phyloP scores from a whole-genome alignment of 2,888 invertebrate species.

The Sesamia inferens region DNA sequence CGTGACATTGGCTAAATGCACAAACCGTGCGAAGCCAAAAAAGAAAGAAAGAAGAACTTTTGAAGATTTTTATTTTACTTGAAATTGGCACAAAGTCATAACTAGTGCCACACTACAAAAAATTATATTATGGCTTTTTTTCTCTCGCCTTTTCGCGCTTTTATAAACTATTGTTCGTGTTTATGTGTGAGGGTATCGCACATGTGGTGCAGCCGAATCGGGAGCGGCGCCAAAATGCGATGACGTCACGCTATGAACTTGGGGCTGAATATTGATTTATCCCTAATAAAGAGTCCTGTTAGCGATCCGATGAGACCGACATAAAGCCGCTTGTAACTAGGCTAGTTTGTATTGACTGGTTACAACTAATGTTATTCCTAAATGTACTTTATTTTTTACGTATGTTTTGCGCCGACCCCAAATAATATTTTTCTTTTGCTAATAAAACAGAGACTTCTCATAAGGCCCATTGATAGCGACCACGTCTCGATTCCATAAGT shows the following conservation, averaged over 20 bases:
- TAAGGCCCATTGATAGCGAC: no score
- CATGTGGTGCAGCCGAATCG: slow-evolving; percentile 56
- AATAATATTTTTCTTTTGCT: no score
- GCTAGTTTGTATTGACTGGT: background rate
- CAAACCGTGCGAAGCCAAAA: no score
- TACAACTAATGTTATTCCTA: background rate
- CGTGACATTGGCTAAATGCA: no score
- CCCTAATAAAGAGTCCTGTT: slow-evolving; percentile 50
- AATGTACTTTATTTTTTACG: background rate
- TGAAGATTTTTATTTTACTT: no score
- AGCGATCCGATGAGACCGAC: slow-evolving; percentile 13
- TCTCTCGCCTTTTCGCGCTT: background rate
- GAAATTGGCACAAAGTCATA: no score
- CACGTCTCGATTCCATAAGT: no score
- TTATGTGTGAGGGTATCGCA: slow-evolving; percentile 21
- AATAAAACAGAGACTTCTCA: no score
- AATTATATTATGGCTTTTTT: background rate
- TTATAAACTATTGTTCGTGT: slow-evolving; percentile 2
- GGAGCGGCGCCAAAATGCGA: slow-evolving; percentile 67
- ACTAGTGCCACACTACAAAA: no score
- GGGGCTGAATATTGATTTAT: slow-evolving; percentile 83
- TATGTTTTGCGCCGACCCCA: no score
- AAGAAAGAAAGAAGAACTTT: no score
- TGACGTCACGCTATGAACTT: slow-evolving; percentile 59
- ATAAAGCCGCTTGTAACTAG: background rate